Evolutionary conservation across 2,113 vertebrate species (phyloP), one percentile per base, ranked within the genome.

Genomic region (Hystrix cristata): DNA sequence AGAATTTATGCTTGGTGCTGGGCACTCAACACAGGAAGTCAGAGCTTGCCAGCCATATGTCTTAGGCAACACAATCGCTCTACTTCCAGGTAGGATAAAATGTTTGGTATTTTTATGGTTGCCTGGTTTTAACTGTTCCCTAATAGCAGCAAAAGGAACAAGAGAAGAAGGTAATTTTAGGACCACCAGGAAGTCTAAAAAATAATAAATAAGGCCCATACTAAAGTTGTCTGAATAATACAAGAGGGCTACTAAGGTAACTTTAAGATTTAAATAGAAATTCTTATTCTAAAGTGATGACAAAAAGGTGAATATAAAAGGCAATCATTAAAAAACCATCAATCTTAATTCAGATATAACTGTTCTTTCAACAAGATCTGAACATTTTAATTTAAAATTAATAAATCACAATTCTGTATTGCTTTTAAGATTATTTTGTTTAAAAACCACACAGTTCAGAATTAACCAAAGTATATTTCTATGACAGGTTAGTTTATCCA

Each of bases 401-500:
- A 98, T 98, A 98, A 98, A 96, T 98, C 98, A 98, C 98, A 98
- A 97, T 96, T 98, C 96, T 84, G 81, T 95, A 96, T 92, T 7
- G 80, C 96, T 97, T 97, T 97, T 95, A 92, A 62, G 88, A 27
- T 89, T 97, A 96, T 96, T 96, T 97, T 94, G 94, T 96, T 96
- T 65, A 21, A 98, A 78, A 97, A 92, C 21, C 51, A 86, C 89
- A 96, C 95, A 92, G 98, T 97, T 97, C 97, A 96, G 79, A 53
- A 48, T 95, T 94, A 97, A 96, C 96, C 93, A 86, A 97, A 95
- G 92, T 91, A 92, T 89, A 95, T 72, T 97, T 96, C 94, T 95
- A 97, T 94, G 82, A 91, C 82, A 97, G 94, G 95, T 97, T 97
- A 98, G 95, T 97, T 94, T 96, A 95, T 97, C 98, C 96, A 97